phyloP scores from a whole-genome alignment of 2,113 vertebrate genomes.

The human region DNA sequence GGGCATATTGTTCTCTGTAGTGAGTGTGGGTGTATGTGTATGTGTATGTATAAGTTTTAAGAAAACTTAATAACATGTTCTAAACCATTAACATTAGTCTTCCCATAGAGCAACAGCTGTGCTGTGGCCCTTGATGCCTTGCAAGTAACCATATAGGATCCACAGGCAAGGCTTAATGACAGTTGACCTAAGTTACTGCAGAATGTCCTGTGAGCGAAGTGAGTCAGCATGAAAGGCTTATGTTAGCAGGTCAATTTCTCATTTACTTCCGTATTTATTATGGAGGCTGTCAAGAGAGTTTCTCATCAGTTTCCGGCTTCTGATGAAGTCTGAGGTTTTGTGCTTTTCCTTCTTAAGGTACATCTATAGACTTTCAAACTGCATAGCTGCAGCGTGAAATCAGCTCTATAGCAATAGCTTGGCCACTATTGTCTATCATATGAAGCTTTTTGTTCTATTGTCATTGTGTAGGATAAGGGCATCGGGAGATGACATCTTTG shows the following conservation, averaged over 20 bases:
- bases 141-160: rapidly evolving
- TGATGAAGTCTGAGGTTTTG: background rate
- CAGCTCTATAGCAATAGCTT: background rate
- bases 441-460: background rate
- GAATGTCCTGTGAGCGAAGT: rapidly evolving
- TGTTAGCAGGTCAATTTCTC: background rate
- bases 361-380: background rate
- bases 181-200: rapidly evolving
- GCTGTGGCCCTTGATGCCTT: no score
- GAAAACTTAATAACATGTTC: no score
- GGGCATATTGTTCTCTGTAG: background rate
- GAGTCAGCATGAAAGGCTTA: no score
- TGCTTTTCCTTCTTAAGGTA: rapidly evolving
- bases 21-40: background rate
- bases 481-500: background rate
- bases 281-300: background rate
- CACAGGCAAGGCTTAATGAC: background rate
- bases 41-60: no score
- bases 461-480: no score
- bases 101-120: background rate
- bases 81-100: background rate
- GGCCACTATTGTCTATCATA: background rate
- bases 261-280: background rate
- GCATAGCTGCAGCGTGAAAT: rapidly evolving
- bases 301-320: background rate